These are phyloP conservation scores for Delia radicum DNA, from an alignment of 1,140 invertebrate species.

Conservation along the genomic window DNA sequence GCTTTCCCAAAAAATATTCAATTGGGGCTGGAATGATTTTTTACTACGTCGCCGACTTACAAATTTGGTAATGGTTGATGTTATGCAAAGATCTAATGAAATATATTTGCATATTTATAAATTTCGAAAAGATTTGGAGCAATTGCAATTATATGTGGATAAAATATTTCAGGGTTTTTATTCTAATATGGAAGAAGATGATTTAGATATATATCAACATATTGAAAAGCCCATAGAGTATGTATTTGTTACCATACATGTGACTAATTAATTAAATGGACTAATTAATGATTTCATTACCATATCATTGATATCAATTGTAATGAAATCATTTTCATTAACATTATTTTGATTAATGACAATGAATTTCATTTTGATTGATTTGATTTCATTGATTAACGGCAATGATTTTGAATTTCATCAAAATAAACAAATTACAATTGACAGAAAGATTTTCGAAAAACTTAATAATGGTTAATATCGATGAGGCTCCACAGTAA, in stretches of 20 bases:
- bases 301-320: too few species aligned
- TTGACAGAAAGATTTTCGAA: too few species aligned
- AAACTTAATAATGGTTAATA: too few species aligned
- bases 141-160: not conserved
- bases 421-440: too few species aligned
- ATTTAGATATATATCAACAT: not conserved
- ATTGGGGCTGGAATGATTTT: conserved; percentile 17
- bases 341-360: too few species aligned
- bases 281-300: too few species aligned
- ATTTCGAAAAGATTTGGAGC: not conserved
- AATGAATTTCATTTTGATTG: too few species aligned
- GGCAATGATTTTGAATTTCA: too few species aligned
- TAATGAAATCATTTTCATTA: too few species aligned
- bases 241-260: not conserved
- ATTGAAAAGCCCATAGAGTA: not conserved
- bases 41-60: not conserved
- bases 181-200: not conserved
- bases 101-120: conserved; percentile 4
- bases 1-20: not conserved
- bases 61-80: not conserved
- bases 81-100: not conserved
- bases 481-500: too few species aligned
- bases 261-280: too few species aligned
- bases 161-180: not conserved
- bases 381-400: too few species aligned